Percentiles rank a stretch among this genome's conserved stretches.
Evolutionary conservation across 37 sponge, comb jelly and placozoan genomes (phyloP).

Genomic region (Cladorhizidae sp.): DNA sequence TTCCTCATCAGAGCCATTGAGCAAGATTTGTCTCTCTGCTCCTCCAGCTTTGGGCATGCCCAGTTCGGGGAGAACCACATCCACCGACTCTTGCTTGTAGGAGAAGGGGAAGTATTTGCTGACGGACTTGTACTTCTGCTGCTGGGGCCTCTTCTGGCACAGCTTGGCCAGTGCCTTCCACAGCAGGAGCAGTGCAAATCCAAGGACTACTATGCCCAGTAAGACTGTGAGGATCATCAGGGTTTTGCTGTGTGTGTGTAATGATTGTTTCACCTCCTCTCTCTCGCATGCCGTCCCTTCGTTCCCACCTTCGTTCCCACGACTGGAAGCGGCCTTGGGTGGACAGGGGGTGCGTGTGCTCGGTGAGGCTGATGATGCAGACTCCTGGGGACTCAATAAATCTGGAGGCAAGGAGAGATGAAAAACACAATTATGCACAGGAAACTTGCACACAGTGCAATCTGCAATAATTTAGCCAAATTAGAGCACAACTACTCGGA

Average conservation of each 20-base stretch:
- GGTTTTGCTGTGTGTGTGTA: not conserved
- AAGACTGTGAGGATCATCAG: conserved; percentile 3
- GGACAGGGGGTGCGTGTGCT: too few species aligned
- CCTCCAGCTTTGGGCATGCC: conserved; percentile 47
- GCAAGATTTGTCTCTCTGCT: conserved; percentile 52
- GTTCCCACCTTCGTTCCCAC: too few species aligned
- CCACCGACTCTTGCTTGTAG: not conserved
- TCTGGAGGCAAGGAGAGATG: too few species aligned
- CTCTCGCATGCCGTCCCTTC: too few species aligned
- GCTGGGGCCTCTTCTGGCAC: not conserved
- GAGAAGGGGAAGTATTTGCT: conserved; percentile 51
- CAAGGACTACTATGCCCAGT: not conserved
- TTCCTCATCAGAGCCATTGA: conserved; percentile 59
- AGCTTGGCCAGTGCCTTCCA: not conserved
- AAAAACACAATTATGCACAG: too few species aligned
- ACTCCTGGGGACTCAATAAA: too few species aligned
- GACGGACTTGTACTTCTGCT: conserved; percentile 43
- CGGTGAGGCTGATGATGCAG: too few species aligned
- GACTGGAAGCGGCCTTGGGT: too few species aligned
- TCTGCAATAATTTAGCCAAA: too few species aligned
- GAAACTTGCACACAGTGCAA: too few species aligned
- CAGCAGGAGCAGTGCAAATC: not conserved
- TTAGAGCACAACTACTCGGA: too few species aligned
- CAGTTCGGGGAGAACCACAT: conserved; percentile 29
- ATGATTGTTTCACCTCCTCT: too few species aligned